A percentile compares a stretch with the other conserved stretches of the same genome.
These are phyloP conservation scores for cattle (Bos taurus) DNA, from an alignment of 2,113 vertebrate genomes.

Conservation along the genomic window ARS-UCD2.0 NC_037332.1:115590001-115590500, in stretches of 20 bases:
- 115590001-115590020: neutral
- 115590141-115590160: neutral
- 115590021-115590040: neutral
- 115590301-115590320: neutral
- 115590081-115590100: neutral
- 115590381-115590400: neutral
- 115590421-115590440: neutral
- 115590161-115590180: slow-evolving; percentile 13
- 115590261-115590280: neutral
- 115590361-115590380: neutral
- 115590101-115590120: neutral
- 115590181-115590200: neutral
- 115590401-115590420: neutral
- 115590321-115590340: neutral
- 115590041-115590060: neutral
- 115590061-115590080: neutral
- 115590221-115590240: neutral
- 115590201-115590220: neutral
- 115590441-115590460: neutral
- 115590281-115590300: neutral
- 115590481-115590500: neutral
- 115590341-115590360: neutral
- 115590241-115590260: neutral
- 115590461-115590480: neutral
- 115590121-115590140: neutral